Base-by-base conservation (phyloP, 30 jellyfish, hydroid and myxozoan genomes). In the Cassiopea xamachana region DNA sequence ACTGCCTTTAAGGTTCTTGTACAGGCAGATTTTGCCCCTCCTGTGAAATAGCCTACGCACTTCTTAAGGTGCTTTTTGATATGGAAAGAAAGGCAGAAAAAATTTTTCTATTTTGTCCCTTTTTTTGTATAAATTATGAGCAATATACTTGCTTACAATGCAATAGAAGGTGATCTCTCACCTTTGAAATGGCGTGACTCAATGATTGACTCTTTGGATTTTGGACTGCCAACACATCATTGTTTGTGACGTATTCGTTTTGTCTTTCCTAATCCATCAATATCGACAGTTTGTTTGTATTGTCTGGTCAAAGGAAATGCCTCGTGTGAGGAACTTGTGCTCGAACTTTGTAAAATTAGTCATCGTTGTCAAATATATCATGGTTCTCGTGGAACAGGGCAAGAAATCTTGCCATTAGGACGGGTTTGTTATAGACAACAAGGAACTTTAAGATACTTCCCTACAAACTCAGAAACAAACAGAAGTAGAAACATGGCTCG, bases 341-440 rank as follows among this genome's bases (percentile, higher is more conserved):
- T 70, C 76, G 48, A 48, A 50, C 62, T 9, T 60, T 13, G 46
- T 15, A 45, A 3, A 4, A 7, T 84, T 84, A 76, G 92, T 84
- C 85, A 84, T 67, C 27, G 7, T 49, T 6, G 49, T 64, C 92
- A 72, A 84, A 72, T 79, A 84, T 69, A 27, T 69, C 85, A 84
- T 9, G 2, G 27, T 12, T 55, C 64, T 27, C 80, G 1, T 71
- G n/a, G 80, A 43, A 71, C 39, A 16, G 55, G n/a, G 16, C 58
- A 4, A 43, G 71, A 75, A 2, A 51, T 44, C 10, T 70, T 18
- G 13, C 17, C 45, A 44, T 15, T 44, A 7, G 8, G 47, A 7
- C 71, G 71, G 69, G 17, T 75, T 75, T 51, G 47, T 14, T 0
- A 2, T 49, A 18, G 59, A 2, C 1, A 58, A 50, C 73, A 48